A percentile compares a stretch with the other conserved stretches of the same genome.
Conservation (phyloP, 2,113 vertebrate genomes). For the Poeciliopsis occidentalis region DNA sequence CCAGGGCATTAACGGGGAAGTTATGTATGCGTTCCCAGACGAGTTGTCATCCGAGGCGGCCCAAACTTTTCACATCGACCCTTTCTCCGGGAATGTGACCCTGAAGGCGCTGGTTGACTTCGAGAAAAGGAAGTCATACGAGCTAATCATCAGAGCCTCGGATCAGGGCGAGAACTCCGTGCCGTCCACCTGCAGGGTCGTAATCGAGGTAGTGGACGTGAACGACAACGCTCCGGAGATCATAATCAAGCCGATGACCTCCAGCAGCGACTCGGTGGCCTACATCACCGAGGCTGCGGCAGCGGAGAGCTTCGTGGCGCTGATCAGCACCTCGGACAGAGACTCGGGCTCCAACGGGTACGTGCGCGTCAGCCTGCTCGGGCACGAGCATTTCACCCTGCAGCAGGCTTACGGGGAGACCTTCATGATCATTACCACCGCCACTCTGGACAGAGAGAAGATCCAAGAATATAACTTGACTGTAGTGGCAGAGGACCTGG, state of each 20-base stretch:
- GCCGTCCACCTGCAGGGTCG: conserved; percentile 72
- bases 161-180: conserved; percentile 69
- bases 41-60: conserved; percentile 46
- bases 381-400: conserved; percentile 79
- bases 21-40: conserved; percentile 75
- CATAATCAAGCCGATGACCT: conserved; percentile 80
- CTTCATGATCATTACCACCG: conserved; percentile 79
- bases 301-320: conserved; percentile 80
- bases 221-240: conserved; percentile 83
- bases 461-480: conserved; percentile 81
- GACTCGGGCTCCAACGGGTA: conserved; percentile 82
- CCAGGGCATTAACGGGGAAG: conserved; percentile 75
- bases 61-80: conserved; percentile 75
- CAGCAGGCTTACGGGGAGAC: conserved; percentile 81
- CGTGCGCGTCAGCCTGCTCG: conserved; percentile 75
- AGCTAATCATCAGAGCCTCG: conserved; percentile 73
- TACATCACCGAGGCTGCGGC: conserved; percentile 82
- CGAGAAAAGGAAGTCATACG: conserved; percentile 73
- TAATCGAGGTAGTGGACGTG: conserved; percentile 78
- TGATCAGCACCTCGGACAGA: conserved; percentile 81
- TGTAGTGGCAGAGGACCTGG: conserved; percentile 79
- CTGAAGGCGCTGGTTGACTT: conserved; percentile 74
- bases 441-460: conserved; percentile 76
- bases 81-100: conserved; percentile 71
- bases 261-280: conserved; percentile 76